Evolutionary conservation across 2,797 vertebrate species (phyloP).

Genomic region (Sebastes cheni): DNA sequence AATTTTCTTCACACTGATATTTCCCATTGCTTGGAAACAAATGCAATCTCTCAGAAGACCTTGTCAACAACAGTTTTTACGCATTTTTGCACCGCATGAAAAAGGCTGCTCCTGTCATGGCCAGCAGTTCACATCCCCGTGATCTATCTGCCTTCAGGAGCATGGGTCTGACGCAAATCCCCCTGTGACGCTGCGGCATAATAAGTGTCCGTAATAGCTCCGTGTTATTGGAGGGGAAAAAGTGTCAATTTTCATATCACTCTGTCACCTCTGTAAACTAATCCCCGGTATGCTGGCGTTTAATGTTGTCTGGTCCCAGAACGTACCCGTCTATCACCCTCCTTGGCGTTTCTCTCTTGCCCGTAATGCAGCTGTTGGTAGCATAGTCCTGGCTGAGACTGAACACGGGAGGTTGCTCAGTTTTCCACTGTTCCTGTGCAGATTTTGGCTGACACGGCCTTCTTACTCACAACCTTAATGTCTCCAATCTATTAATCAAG

Average conservation of each 20-base stretch:
- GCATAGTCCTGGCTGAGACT: conserved; percentile 6
- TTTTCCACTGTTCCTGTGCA: conserved; percentile 29
- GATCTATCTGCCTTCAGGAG: conserved; percentile 66
- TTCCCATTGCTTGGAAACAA: conserved; percentile 53
- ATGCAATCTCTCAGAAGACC: conserved; percentile 37
- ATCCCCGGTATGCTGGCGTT: conserved; percentile 33
- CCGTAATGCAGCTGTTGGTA: conserved; percentile 34
- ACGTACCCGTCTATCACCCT: conserved; percentile 5
- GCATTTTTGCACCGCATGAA: conserved; percentile 63
- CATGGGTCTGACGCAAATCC: conserved; percentile 63
- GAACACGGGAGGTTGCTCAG: conserved; percentile 7
- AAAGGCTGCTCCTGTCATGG: conserved; percentile 53
- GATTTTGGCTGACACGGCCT: conserved; percentile 29
- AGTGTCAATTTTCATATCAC: conserved; percentile 55
- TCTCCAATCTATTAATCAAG: conserved; percentile 56
- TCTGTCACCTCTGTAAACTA: conserved; percentile 46
- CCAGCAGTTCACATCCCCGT: conserved; percentile 58
- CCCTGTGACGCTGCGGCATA: conserved; percentile 46
- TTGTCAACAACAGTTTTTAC: conserved; percentile 58
- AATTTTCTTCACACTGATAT: conserved; percentile 49
- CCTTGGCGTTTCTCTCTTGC: neutral
- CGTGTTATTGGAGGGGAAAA: conserved; percentile 52
- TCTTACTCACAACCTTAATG: conserved; percentile 36
- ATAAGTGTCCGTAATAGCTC: conserved; percentile 58
- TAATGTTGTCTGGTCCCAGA: conserved; percentile 41